Evolutionary conservation across 1,140 invertebrate genomes (phyloP).

Genomic region (Mylabris phalerata): DNA sequence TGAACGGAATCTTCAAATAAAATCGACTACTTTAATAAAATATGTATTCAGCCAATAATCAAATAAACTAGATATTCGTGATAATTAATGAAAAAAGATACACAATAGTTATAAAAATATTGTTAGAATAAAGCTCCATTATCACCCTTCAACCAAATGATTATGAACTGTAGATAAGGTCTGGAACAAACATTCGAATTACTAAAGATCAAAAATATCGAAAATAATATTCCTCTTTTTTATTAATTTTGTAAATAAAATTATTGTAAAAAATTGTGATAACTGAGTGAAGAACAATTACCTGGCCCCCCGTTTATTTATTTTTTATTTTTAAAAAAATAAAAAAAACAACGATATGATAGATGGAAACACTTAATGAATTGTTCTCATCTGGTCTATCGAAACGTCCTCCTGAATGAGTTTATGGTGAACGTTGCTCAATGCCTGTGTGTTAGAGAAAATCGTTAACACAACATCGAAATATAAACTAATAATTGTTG

Average conservation of each 20-base stretch:
- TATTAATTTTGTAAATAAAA: too few species aligned
- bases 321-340: neutral
- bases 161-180: constrained; percentile 45
- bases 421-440: constrained; percentile 65
- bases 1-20: too few species aligned
- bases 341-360: constrained; percentile 5
- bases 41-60: too few species aligned
- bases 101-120: too few species aligned
- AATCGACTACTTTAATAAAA: too few species aligned
- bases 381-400: constrained; percentile 40
- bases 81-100: too few species aligned
- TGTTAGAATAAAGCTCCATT: neutral
- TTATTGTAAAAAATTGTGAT: too few species aligned
- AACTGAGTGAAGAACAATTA: too few species aligned
- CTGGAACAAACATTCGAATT: constrained; percentile 39
- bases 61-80: too few species aligned
- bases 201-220: too few species aligned
- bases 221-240: too few species aligned
- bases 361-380: constrained; percentile 30
- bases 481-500: neutral
- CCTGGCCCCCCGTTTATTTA: neutral
- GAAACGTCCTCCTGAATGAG: constrained; percentile 55
- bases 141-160: constrained; percentile 40
- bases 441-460: constrained; percentile 46
- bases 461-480: neutral